Conservation (phyloP, 2,797 vertebrate species). For the Peromyscus nudipes region DNA sequence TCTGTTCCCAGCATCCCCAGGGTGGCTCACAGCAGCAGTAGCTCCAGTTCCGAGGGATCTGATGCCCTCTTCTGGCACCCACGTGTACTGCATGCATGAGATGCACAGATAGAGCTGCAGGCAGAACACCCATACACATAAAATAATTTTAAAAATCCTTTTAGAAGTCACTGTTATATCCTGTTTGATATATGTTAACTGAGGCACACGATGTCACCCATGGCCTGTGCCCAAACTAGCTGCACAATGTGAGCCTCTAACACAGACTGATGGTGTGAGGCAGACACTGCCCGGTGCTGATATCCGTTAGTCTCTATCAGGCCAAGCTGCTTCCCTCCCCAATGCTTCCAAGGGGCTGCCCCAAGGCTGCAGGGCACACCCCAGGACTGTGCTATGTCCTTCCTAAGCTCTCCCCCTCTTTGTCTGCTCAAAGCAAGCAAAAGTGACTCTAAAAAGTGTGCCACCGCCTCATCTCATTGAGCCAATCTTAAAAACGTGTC, state of each 20-base stretch:
- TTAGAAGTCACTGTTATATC: background rate
- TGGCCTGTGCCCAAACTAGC: background rate
- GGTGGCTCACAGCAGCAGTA: background rate
- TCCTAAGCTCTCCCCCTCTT: background rate
- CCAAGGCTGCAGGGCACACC: rapidly evolving
- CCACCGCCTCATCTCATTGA: background rate
- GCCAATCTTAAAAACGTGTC: background rate
- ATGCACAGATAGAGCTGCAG: background rate
- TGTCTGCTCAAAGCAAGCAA: background rate
- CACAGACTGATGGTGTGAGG: background rate
- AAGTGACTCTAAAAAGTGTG: background rate
- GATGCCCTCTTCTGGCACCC: background rate
- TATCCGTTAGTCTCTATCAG: background rate
- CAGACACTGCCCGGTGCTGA: background rate
- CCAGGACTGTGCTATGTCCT: background rate
- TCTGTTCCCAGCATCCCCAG: background rate
- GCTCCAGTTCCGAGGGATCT: background rate
- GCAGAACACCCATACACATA: background rate
- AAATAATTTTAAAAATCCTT: background rate
- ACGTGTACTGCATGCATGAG: background rate
- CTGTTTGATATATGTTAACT: slow-evolving; percentile 23
- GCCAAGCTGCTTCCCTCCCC: background rate
- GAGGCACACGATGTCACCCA: background rate
- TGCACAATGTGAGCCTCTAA: background rate
- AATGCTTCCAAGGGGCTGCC: no score